A percentile compares a stretch with the other conserved stretches of the same genome.
Evolutionary conservation across 2,113 vertebrate genomes (phyloP).

Genomic region (Ailurus styani): DNA sequence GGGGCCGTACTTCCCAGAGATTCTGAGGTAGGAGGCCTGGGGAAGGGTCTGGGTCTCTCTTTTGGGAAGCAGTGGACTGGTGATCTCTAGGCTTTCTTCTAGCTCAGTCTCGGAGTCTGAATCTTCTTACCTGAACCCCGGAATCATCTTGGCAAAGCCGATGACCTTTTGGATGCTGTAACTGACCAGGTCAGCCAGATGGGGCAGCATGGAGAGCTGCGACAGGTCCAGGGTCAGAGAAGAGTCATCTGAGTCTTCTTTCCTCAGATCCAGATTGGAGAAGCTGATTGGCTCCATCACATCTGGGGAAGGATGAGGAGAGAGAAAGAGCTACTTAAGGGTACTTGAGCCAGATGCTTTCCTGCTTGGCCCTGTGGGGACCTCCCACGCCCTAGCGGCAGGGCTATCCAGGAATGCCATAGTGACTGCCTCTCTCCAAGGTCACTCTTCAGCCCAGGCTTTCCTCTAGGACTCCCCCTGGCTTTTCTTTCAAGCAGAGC

Average conservation of each 20-base stretch:
- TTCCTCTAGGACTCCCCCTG: background rate
- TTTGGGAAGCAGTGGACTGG: background rate
- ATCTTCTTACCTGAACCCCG: conserved; percentile 91
- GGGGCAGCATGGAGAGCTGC: conserved; percentile 93
- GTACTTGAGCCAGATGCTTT: background rate
- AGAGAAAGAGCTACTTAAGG: background rate
- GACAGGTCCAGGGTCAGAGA: conserved; percentile 74
- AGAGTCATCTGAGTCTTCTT: conserved; percentile 83
- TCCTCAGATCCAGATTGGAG: conserved; percentile 84
- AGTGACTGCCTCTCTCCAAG: background rate
- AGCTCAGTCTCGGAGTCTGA: background rate
- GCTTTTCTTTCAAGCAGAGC: background rate
- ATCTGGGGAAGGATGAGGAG: conserved; percentile 72
- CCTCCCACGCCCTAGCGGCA: background rate
- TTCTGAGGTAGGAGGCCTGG: background rate
- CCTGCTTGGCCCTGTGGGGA: background rate
- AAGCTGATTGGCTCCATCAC: conserved; percentile 84
- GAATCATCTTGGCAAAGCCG: conserved; percentile 98
- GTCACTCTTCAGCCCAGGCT: background rate
- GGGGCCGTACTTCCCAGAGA: background rate
- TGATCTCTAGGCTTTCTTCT: background rate
- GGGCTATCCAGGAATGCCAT: background rate
- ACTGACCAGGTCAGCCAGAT: conserved; percentile 95
- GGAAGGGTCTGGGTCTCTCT: background rate
- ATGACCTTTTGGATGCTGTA: conserved; percentile 99